phyloP scores from a whole-genome alignment of 2,113 vertebrate species.

The Pongo abelii region DNA sequence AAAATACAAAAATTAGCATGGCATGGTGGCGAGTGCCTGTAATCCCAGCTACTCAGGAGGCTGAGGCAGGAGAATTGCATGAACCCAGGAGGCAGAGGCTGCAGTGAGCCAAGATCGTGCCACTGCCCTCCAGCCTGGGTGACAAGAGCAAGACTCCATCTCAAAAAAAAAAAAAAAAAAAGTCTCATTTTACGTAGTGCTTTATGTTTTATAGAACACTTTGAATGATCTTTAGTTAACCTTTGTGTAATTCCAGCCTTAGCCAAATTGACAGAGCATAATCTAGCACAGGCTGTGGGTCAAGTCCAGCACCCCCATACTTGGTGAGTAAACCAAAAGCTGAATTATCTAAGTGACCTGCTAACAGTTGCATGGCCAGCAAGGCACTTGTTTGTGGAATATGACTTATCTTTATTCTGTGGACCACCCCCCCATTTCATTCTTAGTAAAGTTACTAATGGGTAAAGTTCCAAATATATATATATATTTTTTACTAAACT shows the following conservation, averaged over 20 bases:
- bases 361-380: not conserved
- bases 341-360: not conserved
- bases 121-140: accelerated
- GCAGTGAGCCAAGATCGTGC: too few relatives aligned
- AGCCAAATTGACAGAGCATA: not conserved
- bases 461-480: not conserved
- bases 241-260: not conserved
- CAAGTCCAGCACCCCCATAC: not conserved
- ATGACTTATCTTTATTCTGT: not conserved
- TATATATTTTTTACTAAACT: not conserved
- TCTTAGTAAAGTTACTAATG: not conserved
- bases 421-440: not conserved
- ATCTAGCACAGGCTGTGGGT: not conserved
- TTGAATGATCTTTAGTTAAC: not conserved
- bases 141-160: too few relatives aligned
- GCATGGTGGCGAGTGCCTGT: accelerated
- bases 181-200: not conserved
- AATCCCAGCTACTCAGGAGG: too few relatives aligned
- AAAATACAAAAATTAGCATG: too few relatives aligned
- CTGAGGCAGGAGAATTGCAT: too few relatives aligned
- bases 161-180: too few relatives aligned
- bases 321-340: not conserved
- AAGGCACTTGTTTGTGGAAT: not conserved
- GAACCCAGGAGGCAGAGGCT: too few relatives aligned
- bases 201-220: not conserved